phyloP scores from a whole-genome alignment of 2,888 invertebrate species.

The Thereva nobilitata region DNA sequence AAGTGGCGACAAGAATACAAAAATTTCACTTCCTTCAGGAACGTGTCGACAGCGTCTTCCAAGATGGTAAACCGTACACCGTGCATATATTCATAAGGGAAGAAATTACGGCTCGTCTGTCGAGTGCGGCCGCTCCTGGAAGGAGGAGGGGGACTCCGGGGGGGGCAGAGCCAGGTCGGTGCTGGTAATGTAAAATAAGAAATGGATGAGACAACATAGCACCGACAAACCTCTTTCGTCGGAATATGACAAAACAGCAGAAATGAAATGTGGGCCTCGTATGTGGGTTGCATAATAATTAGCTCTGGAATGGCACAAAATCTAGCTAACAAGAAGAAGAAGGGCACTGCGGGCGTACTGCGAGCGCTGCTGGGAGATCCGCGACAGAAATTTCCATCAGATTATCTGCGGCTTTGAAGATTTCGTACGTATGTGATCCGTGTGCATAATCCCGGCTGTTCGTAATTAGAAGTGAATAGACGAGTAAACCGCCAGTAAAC shows the following conservation, averaged over 20 bases:
- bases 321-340: conserved; percentile 5
- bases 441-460: too few species aligned
- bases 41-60: conserved; percentile 30
- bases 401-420: too few species aligned
- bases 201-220: conserved; percentile 31
- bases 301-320: conserved; percentile 23
- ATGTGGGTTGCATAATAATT: conserved; percentile 40
- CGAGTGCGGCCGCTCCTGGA: background rate
- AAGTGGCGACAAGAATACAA: conserved; percentile 35
- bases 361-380: conserved; percentile 1
- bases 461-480: too few species aligned
- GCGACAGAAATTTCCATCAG: background rate
- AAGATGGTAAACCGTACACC: conserved; percentile 22
- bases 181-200: conserved; percentile 29
- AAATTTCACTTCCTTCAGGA: conserved; percentile 34
- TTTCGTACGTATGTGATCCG: too few species aligned
- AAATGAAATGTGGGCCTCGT: conserved; percentile 39
- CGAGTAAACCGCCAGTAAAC: too few species aligned
- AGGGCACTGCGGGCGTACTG: background rate
- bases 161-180: conserved; percentile 12
- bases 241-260: conserved; percentile 39
- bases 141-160: conserved; percentile 14
- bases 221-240: conserved; percentile 37
- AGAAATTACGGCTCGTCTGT: conserved; percentile 28
- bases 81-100: conserved; percentile 4